A percentile compares a stretch with the other conserved stretches of the same genome.
These are phyloP conservation scores for Fragum fragum DNA, from an alignment of 2,888 invertebrate species.

Conservation along the genomic window DNA sequence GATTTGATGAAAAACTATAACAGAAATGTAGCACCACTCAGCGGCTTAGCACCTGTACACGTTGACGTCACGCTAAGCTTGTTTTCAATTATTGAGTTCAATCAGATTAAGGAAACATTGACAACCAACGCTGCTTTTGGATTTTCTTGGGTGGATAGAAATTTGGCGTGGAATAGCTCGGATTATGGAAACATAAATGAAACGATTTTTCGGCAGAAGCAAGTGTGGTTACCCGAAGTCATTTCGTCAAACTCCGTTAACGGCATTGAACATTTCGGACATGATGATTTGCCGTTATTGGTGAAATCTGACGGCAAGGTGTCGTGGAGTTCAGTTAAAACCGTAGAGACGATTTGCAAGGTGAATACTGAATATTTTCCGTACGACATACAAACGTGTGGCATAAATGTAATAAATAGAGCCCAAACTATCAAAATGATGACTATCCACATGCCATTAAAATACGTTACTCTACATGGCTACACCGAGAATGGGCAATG, in stretches of 20 bases:
- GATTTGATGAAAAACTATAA: slow-evolving; percentile 8
- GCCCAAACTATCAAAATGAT: background rate
- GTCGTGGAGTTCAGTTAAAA: background rate
- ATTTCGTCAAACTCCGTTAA: background rate
- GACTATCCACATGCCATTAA: background rate
- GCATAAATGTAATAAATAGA: background rate
- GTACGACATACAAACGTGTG: slow-evolving; percentile 23
- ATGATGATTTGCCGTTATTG: background rate
- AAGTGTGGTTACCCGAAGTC: slow-evolving; percentile 24
- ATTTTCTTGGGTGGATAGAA: slow-evolving; percentile 4
- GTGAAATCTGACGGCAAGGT: slow-evolving; percentile 11
- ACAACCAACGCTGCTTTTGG: background rate
- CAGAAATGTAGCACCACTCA: slow-evolving; percentile 14
- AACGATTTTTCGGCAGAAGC: slow-evolving; percentile 10
- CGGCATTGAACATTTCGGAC: background rate
- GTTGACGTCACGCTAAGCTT: slow-evolving; percentile 8
- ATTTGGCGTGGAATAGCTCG: background rate
- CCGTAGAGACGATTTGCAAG: background rate
- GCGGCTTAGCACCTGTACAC: background rate
- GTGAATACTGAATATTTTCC: slow-evolving; percentile 22
- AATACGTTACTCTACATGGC: background rate
- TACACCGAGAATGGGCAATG: slow-evolving; percentile 20
- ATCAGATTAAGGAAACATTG: slow-evolving; percentile 3
- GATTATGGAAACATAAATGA: slow-evolving; percentile 6
- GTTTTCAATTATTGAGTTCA: slow-evolving; percentile 20